These are phyloP conservation scores for Acanthoscelides obtectus DNA, from an alignment of 2,888 invertebrate genomes.

Conservation along the genomic window DNA sequence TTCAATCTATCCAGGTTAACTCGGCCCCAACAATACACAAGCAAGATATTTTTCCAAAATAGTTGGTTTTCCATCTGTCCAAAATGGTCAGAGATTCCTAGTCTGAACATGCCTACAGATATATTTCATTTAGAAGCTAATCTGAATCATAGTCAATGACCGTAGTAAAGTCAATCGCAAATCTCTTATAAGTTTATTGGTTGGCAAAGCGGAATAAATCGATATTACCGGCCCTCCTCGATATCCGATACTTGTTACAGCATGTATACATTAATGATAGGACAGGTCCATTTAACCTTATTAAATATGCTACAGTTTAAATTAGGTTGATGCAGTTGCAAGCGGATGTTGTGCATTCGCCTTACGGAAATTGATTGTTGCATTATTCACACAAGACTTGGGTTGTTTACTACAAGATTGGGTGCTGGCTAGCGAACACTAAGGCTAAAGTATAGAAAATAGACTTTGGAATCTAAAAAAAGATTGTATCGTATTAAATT, in stretches of 20 bases:
- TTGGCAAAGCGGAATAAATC: not conserved
- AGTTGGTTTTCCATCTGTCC: too few relatives aligned
- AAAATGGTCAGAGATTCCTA: too few relatives aligned
- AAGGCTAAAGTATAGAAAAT: too few relatives aligned
- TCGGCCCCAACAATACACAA: too few relatives aligned
- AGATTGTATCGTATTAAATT: too few relatives aligned
- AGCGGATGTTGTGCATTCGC: not conserved
- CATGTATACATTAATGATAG: not conserved
- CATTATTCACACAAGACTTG: not conserved
- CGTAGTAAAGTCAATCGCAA: not conserved
- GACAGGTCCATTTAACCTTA: not conserved
- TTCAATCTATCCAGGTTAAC: too few relatives aligned
- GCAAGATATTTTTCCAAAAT: too few relatives aligned
- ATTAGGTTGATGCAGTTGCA: not conserved
- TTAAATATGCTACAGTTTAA: not conserved
- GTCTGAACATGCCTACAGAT: too few relatives aligned
- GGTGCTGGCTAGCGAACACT: too few relatives aligned
- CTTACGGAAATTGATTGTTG: not conserved
- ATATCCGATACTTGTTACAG: not conserved
- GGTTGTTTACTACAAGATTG: not conserved
- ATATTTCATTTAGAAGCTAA: too few relatives aligned
- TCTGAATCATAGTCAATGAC: not conserved
- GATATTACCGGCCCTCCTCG: not conserved
- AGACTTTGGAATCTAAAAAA: too few relatives aligned
- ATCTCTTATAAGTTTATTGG: not conserved